Evolutionary conservation across 2,113 vertebrate genomes (phyloP).

Genomic region (Upupa epops): DNA sequence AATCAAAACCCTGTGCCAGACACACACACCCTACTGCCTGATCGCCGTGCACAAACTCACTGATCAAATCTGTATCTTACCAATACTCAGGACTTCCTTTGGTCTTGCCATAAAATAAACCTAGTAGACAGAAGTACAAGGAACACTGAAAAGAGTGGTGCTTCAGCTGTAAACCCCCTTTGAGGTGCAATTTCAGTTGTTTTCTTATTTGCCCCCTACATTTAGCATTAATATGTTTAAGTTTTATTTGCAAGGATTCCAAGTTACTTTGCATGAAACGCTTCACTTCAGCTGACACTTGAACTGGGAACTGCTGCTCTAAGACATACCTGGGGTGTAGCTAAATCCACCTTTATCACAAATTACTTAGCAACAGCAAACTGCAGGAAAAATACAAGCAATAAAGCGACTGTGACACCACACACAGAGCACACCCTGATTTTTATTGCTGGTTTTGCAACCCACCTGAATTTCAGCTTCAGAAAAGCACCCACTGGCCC

Average conservation of each 20-base stretch:
- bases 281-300: neutral
- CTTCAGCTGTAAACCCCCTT: neutral
- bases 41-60: neutral
- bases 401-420: neutral
- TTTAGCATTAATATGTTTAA: neutral
- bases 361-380: neutral
- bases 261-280: neutral
- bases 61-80: neutral
- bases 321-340: neutral
- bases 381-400: neutral
- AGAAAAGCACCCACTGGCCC: neutral
- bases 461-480: neutral
- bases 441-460: neutral
- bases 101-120: neutral
- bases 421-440: neutral
- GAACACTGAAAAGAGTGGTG: neutral
- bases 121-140: neutral
- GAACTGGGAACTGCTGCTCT: neutral
- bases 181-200: neutral
- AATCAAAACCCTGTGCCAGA: neutral
- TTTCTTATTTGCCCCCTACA: neutral
- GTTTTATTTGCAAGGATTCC: neutral
- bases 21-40: neutral
- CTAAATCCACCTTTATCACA: neutral
- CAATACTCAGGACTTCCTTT: neutral